Evolutionary conservation across 2,113 vertebrate genomes (phyloP), one percentile per base, ranked within the genome.

Genomic region (Pteropus alecto): DNA sequence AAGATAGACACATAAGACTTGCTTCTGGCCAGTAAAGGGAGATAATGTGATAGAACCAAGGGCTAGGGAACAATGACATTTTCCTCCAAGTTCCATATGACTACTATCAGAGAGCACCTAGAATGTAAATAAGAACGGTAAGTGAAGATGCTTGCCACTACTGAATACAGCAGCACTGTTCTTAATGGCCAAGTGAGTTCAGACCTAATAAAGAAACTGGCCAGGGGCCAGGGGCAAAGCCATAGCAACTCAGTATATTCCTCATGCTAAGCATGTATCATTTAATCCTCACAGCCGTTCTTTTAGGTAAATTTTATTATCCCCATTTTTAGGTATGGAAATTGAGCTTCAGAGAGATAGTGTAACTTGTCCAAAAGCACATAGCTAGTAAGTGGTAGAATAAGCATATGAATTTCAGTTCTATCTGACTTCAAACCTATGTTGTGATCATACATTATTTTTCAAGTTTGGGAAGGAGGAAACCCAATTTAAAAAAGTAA

Each of bases 391-490:
- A 28, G 13, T 68, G 22, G 19, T 35, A 8, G 10, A 81, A 24
- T 22, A 76, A 74, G 13, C 35, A 0, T 87, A n/a, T 76, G 74
- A 86, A 77, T 19, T 46, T 93, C 58, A 83, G 1, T 61, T 89
- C 60, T 21, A 35, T 56, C 43, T 41, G 35, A 95, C 54, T 85
- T 89, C 30, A 92, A 67, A 78, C 48, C 28, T 83, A 51, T 43
- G 58, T 78, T 67, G 14, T 56, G 74, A 60, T 79, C n/a, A 68
- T 56, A 22, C 2, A 19, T n/a, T 38, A 35, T 90, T 73, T 86
- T 81, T 96, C 63, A 87, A 87, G 14, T 92, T 90, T 81, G 28
- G 30, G 10, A n/a, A 94, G 58, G 63, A 86, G 94, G 18, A 15
- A 67, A 46, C 16, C 6, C 38, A 92, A 19, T 71, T 18, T 67